A percentile compares a stretch with the other conserved stretches of the same genome.
Evolutionary conservation across 2,113 vertebrate genomes (phyloP).

Genomic region (Benitochromis conjunctus): DNA sequence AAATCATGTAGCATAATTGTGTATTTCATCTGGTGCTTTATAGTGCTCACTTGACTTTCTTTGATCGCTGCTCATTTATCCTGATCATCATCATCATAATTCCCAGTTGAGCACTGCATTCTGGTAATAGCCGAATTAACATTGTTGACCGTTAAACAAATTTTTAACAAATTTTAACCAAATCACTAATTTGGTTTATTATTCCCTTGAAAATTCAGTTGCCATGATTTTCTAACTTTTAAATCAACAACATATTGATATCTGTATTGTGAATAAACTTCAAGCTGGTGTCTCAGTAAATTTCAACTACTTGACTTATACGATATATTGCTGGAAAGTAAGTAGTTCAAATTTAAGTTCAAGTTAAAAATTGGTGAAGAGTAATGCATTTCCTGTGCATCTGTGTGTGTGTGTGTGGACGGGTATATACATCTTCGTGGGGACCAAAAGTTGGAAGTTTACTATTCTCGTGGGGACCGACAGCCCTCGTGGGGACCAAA

Average conservation of each 20-base stretch:
- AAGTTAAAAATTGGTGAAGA: neutral
- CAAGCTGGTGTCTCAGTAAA: neutral
- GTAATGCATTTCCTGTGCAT: neutral
- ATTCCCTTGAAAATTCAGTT: too few relatives aligned
- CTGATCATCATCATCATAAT: neutral
- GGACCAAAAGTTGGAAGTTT: too few relatives aligned
- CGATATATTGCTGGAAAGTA: neutral
- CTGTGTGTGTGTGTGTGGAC: neutral
- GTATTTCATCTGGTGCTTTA: neutral
- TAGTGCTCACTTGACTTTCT: neutral
- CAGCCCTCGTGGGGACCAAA: too few relatives aligned
- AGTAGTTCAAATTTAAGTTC: neutral
- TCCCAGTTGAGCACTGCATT: neutral
- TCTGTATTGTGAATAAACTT: too few relatives aligned
- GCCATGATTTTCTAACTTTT: too few relatives aligned
- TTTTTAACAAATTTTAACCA: too few relatives aligned
- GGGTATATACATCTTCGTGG: neutral
- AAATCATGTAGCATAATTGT: neutral
- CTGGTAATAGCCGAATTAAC: neutral
- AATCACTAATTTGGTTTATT: too few relatives aligned
- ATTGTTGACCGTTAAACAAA: neutral
- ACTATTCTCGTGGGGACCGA: too few relatives aligned
- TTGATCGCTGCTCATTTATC: neutral
- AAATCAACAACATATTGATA: too few relatives aligned
- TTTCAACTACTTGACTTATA: neutral